Percentiles rank a stretch among this genome's conserved stretches.
Evolutionary conservation across 2,797 vertebrate species (phyloP).

Genomic region (Sciurus carolinensis): DNA sequence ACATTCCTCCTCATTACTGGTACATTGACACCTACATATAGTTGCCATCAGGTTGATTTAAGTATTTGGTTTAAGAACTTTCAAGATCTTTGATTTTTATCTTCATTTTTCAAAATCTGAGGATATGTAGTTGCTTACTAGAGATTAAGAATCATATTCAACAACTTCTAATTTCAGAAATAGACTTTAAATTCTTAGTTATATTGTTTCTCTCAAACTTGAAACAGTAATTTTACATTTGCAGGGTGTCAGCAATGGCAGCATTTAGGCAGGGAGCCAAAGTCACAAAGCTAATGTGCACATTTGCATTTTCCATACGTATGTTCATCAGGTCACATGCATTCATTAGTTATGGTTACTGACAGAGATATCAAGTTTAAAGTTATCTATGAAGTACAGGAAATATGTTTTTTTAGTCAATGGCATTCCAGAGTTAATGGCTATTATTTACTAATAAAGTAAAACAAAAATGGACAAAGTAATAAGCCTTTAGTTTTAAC

Average conservation of each 20-base stretch:
- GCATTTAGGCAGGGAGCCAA: constrained; percentile 68
- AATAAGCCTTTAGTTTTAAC: background rate
- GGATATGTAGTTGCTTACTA: background rate
- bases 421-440: constrained; percentile 62
- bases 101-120: background rate
- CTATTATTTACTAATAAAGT: constrained; percentile 78
- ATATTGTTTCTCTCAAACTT: background rate
- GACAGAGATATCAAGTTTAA: constrained; percentile 62
- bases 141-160: background rate
- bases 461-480: constrained; percentile 69
- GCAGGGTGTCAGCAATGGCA: background rate
- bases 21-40: background rate
- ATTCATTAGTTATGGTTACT: background rate
- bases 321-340: background rate
- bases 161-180: background rate
- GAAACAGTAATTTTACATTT: background rate
- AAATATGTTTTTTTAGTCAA: constrained; percentile 73
- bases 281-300: constrained; percentile 32
- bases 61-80: background rate
- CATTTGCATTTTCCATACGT: background rate
- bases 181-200: background rate
- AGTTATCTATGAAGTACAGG: constrained; percentile 69
- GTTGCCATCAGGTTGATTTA: background rate
- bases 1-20: background rate
- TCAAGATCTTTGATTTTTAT: background rate